phyloP scores from a whole-genome alignment of 2,113 vertebrate genomes.

The Herpailurus yagouaroundi region DNA sequence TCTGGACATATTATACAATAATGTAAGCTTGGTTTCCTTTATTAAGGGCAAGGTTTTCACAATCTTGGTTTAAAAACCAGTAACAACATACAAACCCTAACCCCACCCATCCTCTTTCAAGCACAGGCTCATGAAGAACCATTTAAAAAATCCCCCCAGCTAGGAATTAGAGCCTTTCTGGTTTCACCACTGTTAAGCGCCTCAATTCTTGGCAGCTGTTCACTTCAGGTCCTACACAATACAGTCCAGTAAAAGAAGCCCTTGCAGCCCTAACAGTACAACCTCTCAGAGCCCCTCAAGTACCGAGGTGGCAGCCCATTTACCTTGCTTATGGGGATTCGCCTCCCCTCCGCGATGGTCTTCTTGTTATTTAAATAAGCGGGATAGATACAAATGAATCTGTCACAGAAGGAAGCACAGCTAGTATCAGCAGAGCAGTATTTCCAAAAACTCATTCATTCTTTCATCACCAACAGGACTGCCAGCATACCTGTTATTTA shows the following conservation, averaged over 20 bases:
- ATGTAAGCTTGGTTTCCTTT: not conserved
- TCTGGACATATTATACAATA: not conserved
- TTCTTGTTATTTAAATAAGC: constrained; percentile 98
- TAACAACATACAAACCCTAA: not conserved
- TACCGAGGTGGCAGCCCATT: not conserved
- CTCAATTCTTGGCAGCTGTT: not conserved
- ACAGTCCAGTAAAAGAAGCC: not conserved
- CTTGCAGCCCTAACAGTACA: not conserved
- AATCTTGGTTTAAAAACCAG: not conserved
- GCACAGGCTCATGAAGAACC: not conserved
- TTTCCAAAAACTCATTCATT: not conserved
- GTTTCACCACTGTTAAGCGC: not conserved
- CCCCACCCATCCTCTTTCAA: not conserved
- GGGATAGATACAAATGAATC: constrained; percentile 96
- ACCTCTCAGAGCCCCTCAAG: not conserved
- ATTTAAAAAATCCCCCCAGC: not conserved
- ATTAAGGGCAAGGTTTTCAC: not conserved
- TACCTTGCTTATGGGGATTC: constrained; percentile 95
- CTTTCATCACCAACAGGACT: not conserved
- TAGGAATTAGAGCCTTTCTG: not conserved
- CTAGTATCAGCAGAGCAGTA: not conserved
- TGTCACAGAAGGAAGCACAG: constrained; percentile 77
- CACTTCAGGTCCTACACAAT: not conserved
- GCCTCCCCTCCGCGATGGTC: constrained; percentile 95
- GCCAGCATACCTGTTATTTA: not conserved